These are phyloP conservation scores for Fopius arisanus DNA, from an alignment of 1,140 invertebrate genomes.

Conservation along the genomic window DNA sequence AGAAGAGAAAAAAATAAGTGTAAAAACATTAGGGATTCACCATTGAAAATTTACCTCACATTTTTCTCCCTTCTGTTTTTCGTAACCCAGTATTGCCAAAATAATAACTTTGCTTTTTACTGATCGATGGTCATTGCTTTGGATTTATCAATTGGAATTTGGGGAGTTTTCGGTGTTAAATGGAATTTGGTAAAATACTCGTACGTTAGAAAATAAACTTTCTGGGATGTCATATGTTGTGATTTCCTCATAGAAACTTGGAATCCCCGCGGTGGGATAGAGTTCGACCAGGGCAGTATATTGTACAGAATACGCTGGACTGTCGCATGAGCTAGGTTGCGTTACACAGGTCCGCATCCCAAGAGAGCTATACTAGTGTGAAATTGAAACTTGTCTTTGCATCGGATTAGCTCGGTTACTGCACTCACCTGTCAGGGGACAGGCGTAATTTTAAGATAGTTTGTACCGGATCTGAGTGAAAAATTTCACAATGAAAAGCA, in stretches of 20 bases:
- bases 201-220: no score
- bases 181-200: no score
- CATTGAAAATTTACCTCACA: background rate
- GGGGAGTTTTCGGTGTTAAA: no score
- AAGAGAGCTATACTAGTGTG: conserved; percentile 44
- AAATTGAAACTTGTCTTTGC: conserved; percentile 60
- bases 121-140: no score
- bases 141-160: no score
- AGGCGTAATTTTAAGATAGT: background rate
- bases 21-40: background rate
- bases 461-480: background rate
- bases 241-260: conserved; percentile 46
- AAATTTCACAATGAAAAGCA: background rate
- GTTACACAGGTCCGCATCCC: conserved; percentile 42
- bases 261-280: conserved; percentile 42
- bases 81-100: no score
- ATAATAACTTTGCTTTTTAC: no score
- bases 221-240: conserved; percentile 35
- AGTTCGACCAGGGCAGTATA: conserved; percentile 12
- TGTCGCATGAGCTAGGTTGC: conserved; percentile 40
- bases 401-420: conserved; percentile 50
- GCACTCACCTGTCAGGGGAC: conserved; percentile 9
- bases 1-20: no score
- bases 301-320: background rate
- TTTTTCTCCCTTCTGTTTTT: background rate